Conservation (phyloP, 2,888 invertebrate genomes). For the Caenorhabditis wallacei region DNA sequence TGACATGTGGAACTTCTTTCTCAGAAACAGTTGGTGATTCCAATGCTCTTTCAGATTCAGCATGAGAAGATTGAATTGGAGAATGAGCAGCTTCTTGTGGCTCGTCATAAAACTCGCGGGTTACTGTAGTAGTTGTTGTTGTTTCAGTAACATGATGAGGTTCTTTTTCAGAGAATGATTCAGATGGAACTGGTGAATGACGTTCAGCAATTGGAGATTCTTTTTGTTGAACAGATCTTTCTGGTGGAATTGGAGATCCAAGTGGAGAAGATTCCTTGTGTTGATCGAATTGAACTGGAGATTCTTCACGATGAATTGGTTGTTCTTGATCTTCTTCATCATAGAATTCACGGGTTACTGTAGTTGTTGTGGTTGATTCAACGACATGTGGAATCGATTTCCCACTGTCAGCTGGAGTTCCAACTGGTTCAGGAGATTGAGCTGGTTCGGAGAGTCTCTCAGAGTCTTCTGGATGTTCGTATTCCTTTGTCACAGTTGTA, state of each 20-base stretch:
- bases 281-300: slow-evolving; percentile 5
- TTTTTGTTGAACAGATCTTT: slow-evolving; percentile 4
- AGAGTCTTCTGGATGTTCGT: slow-evolving; percentile 16
- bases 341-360: slow-evolving; percentile 39
- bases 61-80: slow-evolving; percentile 28
- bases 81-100: slow-evolving; percentile 11
- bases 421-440: slow-evolving; percentile 26
- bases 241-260: slow-evolving; percentile 20
- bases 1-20: slow-evolving; percentile 33
- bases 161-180: slow-evolving; percentile 9
- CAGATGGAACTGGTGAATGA: slow-evolving; percentile 44
- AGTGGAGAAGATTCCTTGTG: background rate
- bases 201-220: slow-evolving; percentile 6
- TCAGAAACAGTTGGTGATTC: slow-evolving; percentile 34
- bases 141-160: slow-evolving; percentile 28
- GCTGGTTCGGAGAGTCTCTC: slow-evolving; percentile 33
- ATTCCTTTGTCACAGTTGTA: slow-evolving; percentile 35
- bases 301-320: background rate
- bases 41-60: slow-evolving; percentile 9
- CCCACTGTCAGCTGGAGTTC: slow-evolving; percentile 25
- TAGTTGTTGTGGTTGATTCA: slow-evolving; percentile 39
- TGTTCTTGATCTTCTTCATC: slow-evolving; percentile 20
- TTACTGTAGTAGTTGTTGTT: slow-evolving; percentile 45
- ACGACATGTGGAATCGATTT: slow-evolving; percentile 12
- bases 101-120: slow-evolving; percentile 46